These are phyloP conservation scores for Forbesichthys papilliferus DNA, from an alignment of 2,113 vertebrate species.

Conservation along the genomic window DNA sequence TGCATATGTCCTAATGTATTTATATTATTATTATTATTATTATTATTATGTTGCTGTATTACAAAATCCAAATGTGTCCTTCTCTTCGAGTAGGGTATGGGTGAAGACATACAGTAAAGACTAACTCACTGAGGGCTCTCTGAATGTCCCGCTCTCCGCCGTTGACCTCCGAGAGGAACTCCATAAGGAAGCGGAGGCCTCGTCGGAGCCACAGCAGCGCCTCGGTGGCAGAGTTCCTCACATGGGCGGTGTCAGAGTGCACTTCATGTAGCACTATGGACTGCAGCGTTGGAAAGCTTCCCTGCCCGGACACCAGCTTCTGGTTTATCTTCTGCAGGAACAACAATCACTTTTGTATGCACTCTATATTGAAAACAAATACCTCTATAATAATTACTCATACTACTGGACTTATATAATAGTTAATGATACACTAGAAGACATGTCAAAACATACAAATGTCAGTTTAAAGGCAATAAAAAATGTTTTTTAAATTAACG, in stretches of 20 bases:
- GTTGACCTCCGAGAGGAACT: conserved; percentile 90
- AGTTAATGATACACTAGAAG: not conserved
- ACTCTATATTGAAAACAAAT: not conserved
- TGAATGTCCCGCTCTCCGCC: conserved; percentile 89
- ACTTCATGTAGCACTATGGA: conserved; percentile 94
- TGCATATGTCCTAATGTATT: not conserved
- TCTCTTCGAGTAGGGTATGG: not conserved
- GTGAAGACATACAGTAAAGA: too few relatives aligned
- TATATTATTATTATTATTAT: too few relatives aligned
- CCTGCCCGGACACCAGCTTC: conserved; percentile 89
- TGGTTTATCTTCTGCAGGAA: conserved; percentile 88
- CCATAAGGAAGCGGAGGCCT: conserved; percentile 95
- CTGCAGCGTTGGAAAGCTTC: conserved; percentile 89
- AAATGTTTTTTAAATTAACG: too few relatives aligned
- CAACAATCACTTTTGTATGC: not conserved
- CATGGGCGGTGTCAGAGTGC: conserved; percentile 78
- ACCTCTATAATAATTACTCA: too few relatives aligned
- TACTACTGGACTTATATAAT: too few relatives aligned
- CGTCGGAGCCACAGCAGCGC: conserved; percentile 95
- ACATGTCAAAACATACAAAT: not conserved
- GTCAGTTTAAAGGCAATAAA: not conserved
- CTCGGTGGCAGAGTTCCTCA: conserved; percentile 95
- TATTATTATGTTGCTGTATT: too few relatives aligned
- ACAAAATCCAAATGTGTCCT: not conserved
- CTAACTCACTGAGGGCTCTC: conserved; percentile 89